Percentiles rank a stretch among this genome's conserved stretches.
Evolutionary conservation across 2,888 invertebrate genomes (phyloP).

Genomic region (Cheilosia pagana): DNA sequence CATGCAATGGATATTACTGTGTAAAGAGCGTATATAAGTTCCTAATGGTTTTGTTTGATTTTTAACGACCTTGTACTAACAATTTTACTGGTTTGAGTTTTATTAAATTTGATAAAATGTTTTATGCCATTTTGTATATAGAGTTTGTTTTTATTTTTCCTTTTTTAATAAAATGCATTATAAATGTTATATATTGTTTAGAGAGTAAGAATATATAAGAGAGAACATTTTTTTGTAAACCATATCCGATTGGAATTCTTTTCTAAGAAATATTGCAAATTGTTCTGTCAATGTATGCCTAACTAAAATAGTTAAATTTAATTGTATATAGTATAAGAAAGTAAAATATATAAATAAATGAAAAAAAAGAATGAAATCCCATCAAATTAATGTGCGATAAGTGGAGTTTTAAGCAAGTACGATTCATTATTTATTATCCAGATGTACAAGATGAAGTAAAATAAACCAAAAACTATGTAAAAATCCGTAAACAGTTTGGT

Average conservation of each 20-base stretch:
- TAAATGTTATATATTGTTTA: conserved; percentile 71
- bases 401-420: conserved; percentile 62
- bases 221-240: conserved; percentile 19
- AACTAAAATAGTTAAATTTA: conserved; percentile 68
- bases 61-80: conserved; percentile 21
- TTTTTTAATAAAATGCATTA: conserved; percentile 42
- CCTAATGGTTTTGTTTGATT: conserved; percentile 71
- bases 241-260: conserved; percentile 46
- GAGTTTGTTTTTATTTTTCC: conserved; percentile 77
- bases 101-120: background rate
- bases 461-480: conserved; percentile 63
- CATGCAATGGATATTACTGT: conserved; percentile 46
- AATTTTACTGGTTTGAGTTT: conserved; percentile 14
- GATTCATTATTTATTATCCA: conserved; percentile 72
- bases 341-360: conserved; percentile 17
- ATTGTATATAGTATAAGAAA: conserved; percentile 67
- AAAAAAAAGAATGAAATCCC: conserved; percentile 45
- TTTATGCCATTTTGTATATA: conserved; percentile 63
- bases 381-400: conserved; percentile 66
- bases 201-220: conserved; percentile 37
- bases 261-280: conserved; percentile 54
- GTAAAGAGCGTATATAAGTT: conserved; percentile 78
- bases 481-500: conserved; percentile 11
- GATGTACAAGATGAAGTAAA: conserved; percentile 69
- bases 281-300: conserved; percentile 62